Evolutionary conservation across 2,113 vertebrate species (phyloP), one percentile per base, ranked within the genome.

Genomic region (Motacilla tschutschensis): DNA sequence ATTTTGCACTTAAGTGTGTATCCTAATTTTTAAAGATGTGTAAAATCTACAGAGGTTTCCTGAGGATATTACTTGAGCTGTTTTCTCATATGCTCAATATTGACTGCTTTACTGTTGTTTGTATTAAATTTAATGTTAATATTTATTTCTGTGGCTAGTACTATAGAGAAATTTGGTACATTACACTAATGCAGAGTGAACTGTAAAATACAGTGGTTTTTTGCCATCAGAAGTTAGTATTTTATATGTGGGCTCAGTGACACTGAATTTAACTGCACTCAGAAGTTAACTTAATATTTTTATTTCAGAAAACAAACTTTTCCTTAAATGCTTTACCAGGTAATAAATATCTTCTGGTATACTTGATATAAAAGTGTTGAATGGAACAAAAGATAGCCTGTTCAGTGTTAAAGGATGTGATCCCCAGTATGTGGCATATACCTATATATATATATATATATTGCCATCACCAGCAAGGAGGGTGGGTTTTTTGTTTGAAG

Each of bases 1-100:
- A 59, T 24, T 40, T 90, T 55, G 19, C 66, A 44, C 33, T 74
- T 82, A 28, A 70, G 53, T 86, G 41, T 89, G 80, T 96, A 95
- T 95, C 95, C 94, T 96, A 78, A 95, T 97, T n/a, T 97, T 89
- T 69, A 93, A 94, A 93, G 83, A 92, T 85, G 28, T 84, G 20
- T 95, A 53, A 74, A 89, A 53, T 65, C 85, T 95, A 38, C 83
- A 90, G 83, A 93, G 81, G 89, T 83, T 92, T 94, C 90, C 92
- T 93, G 89, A 92, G 85, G 79, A 89, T 96, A 94, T 81, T 78
- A 67, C 79, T 93, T 80, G 54, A 88, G 73, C 91, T 95, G 29
- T 88, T 87, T 88, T 88, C 70, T 91, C 29, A 48, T 84, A 8
- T 55, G 38, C 43, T 87, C 44, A 70, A 0, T 88, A 48, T 40